Conservation (phyloP, 2,888 invertebrate species). For the Brachypterus glaber region DNA sequence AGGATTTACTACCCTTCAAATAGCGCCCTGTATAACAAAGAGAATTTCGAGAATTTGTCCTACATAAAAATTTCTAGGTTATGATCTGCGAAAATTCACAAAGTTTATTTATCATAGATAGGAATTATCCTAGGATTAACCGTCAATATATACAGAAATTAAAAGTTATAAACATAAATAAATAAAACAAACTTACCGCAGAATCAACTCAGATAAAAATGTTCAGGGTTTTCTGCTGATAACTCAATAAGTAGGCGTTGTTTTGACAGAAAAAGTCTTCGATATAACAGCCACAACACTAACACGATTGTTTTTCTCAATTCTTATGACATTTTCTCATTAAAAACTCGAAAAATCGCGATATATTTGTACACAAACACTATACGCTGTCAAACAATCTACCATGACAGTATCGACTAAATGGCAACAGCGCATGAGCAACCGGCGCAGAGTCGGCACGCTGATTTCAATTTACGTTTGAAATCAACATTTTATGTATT, state of each 20-base stretch:
- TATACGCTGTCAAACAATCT: constrained; percentile 36
- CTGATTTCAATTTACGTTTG: constrained; percentile 18
- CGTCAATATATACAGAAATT: too few relatives aligned
- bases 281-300: constrained; percentile 26
- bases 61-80: too few relatives aligned
- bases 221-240: too few relatives aligned
- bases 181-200: too few relatives aligned
- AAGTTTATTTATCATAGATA: too few relatives aligned
- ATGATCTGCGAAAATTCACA: too few relatives aligned
- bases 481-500: not conserved
- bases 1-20: too few relatives aligned
- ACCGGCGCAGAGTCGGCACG: constrained; percentile 17
- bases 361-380: constrained; percentile 38
- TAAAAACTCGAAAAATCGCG: constrained; percentile 34
- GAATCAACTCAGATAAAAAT: too few relatives aligned
- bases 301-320: constrained; percentile 26
- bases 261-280: constrained; percentile 26
- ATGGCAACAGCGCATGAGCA: constrained; percentile 20
- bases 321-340: constrained; percentile 31
- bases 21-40: too few relatives aligned
- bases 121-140: too few relatives aligned
- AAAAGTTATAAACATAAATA: too few relatives aligned
- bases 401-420: constrained; percentile 38
- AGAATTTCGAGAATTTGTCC: too few relatives aligned
- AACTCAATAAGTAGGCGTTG: constrained; percentile 18